Conservation (phyloP, 35 echinoderm and acorn worm genomes). For the Heliocidaris erythrogramma region DNA sequence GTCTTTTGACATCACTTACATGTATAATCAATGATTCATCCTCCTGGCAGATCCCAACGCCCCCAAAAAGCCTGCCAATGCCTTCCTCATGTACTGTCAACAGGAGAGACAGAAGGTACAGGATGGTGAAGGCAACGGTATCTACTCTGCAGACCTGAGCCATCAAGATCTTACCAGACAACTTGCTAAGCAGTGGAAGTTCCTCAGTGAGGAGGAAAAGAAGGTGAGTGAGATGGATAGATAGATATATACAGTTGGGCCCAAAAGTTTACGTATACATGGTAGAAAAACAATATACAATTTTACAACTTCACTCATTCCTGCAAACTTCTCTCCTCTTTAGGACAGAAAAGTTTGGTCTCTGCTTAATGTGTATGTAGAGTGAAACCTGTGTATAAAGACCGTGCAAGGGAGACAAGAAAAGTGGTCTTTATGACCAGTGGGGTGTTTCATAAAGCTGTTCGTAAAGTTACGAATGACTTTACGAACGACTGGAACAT, state of each 20-base stretch:
- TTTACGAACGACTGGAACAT: too few species aligned
- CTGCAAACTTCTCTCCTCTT: too few species aligned
- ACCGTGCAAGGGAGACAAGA: too few species aligned
- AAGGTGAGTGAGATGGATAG: constrained; percentile 70
- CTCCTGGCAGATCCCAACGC: constrained; percentile 81
- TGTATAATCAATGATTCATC: not conserved
- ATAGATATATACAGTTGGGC: not conserved
- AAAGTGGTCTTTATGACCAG: too few species aligned
- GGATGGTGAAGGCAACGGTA: constrained; percentile 39
- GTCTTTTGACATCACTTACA: not conserved
- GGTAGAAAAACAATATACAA: not conserved
- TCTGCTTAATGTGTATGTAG: too few species aligned
- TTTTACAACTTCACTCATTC: too few species aligned
- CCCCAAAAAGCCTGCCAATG: constrained; percentile 97
- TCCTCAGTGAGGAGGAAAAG: constrained; percentile 77
- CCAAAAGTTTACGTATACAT: not conserved
- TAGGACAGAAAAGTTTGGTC: too few species aligned
- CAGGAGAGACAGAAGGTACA: constrained; percentile 66
- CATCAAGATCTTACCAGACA: constrained; percentile 91
- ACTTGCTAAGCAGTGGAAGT: constrained; percentile 91
- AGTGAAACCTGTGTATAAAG: too few species aligned
- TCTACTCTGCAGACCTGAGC: constrained; percentile 66
- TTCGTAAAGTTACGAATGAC: too few species aligned
- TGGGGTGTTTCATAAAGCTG: too few species aligned
- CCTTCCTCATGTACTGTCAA: constrained; percentile 98